Percentiles rank a stretch among this genome's conserved stretches.
phyloP scores from a whole-genome alignment of 2,797 vertebrate species.

The Parotocinclus haroldoi region DNA sequence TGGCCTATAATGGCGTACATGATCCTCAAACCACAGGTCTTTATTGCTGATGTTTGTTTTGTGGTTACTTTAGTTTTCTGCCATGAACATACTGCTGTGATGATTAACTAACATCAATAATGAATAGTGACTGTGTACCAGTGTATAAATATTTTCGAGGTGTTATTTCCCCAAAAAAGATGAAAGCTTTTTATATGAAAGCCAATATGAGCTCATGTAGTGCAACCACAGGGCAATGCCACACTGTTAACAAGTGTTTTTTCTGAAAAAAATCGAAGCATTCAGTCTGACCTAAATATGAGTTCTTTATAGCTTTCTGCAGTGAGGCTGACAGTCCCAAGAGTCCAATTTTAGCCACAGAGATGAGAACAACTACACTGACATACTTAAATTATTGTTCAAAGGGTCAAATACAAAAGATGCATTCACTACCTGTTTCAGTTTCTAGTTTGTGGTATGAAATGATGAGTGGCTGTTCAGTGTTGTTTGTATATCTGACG shows the following conservation, averaged over 20 bases:
- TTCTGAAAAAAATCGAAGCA: constrained; percentile 33
- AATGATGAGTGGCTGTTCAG: too few species aligned
- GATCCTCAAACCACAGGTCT: constrained; percentile 71
- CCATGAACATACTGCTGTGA: constrained; percentile 1
- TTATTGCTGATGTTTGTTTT: constrained; percentile 37
- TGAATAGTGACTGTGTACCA: neutral
- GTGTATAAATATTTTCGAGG: constrained; percentile 9
- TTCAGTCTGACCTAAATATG: neutral
- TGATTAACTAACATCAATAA: constrained; percentile 12
- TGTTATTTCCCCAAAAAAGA: too few species aligned
- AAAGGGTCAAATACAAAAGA: too few species aligned
- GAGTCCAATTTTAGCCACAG: neutral
- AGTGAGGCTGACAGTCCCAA: neutral
- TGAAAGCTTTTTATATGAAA: constrained; percentile 12
- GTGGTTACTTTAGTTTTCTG: constrained; percentile 16
- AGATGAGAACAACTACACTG: neutral
- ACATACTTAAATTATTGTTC: neutral
- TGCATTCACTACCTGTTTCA: too few species aligned
- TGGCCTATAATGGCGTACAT: constrained; percentile 54
- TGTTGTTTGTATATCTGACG: too few species aligned
- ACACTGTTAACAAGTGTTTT: constrained; percentile 30
- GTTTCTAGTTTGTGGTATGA: too few species aligned
- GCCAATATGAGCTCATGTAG: constrained; percentile 26
- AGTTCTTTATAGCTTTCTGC: constrained; percentile 3
- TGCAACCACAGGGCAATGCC: constrained; percentile 27